phyloP scores from a whole-genome alignment of 2,888 invertebrate species.

The Drepana falcataria region DNA sequence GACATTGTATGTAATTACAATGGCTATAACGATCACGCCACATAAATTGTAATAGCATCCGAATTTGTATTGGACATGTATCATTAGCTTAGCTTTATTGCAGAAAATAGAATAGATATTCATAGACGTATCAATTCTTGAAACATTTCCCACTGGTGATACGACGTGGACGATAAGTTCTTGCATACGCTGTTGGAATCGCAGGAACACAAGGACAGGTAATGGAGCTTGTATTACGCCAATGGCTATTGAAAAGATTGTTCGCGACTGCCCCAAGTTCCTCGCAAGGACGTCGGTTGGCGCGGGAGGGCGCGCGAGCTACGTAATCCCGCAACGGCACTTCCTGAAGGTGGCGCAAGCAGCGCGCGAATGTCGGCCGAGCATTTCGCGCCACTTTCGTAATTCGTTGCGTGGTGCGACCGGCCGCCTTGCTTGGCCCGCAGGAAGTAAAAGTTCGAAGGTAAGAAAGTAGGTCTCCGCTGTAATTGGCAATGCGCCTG shows the following conservation, averaged over 20 bases:
- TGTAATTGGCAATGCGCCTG: slow-evolving; percentile 76
- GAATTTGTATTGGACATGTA: background rate
- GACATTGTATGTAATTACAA: slow-evolving; percentile 5
- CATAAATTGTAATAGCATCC: background rate
- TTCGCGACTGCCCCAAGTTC: slow-evolving; percentile 17
- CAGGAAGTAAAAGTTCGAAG: slow-evolving; percentile 80
- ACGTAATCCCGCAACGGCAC: slow-evolving; percentile 75
- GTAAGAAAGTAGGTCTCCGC: slow-evolving; percentile 78
- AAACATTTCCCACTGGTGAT: background rate
- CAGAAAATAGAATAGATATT: background rate
- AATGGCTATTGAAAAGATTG: background rate
- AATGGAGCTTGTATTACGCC: background rate
- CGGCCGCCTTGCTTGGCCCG: slow-evolving; percentile 72
- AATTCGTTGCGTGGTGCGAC: slow-evolving; percentile 75
- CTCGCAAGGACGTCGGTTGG: slow-evolving; percentile 15
- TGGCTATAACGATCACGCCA: background rate
- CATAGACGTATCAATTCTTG: background rate
- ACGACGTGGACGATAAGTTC: background rate
- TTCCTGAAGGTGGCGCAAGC: slow-evolving; percentile 78
- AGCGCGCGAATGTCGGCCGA: slow-evolving; percentile 75
- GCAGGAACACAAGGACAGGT: background rate
- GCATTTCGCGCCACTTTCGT: slow-evolving; percentile 79
- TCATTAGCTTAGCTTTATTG: background rate
- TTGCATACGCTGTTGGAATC: background rate
- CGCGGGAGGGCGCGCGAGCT: slow-evolving; percentile 40